These are phyloP conservation scores for Drosophila paramelanica DNA, from an alignment of 2,888 invertebrate species.

Conservation along the genomic window DNA sequence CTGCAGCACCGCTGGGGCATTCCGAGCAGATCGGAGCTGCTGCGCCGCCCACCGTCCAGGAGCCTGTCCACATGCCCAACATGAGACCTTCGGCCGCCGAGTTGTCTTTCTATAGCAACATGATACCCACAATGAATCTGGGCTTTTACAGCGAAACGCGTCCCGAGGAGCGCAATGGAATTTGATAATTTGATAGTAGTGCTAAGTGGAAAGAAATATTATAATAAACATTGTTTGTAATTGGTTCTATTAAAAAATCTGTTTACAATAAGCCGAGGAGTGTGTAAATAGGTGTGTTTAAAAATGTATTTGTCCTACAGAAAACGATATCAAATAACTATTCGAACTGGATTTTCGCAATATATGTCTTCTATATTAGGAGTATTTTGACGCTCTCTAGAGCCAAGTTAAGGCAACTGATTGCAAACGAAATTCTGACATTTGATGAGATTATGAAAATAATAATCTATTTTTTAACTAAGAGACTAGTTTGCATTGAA, in stretches of 20 bases:
- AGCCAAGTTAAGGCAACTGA: too few relatives aligned
- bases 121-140: constrained; percentile 83
- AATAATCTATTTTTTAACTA: too few relatives aligned
- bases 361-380: neutral
- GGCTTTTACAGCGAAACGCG: constrained; percentile 84
- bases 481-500: too few relatives aligned
- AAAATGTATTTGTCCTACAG: neutral
- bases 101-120: constrained; percentile 79
- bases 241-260: neutral
- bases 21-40: constrained; percentile 12
- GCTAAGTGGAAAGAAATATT: neutral
- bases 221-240: neutral
- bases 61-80: constrained; percentile 38
- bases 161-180: constrained; percentile 78
- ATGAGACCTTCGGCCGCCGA: constrained; percentile 71
- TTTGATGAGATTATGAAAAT: too few relatives aligned
- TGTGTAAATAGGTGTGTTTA: neutral
- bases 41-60: constrained; percentile 17
- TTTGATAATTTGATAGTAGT: constrained; percentile 1
- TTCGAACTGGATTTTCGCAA: neutral
- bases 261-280: neutral
- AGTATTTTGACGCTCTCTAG: too few relatives aligned
- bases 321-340: neutral
- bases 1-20: constrained; percentile 24
- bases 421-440: too few relatives aligned